Conservation (phyloP, 2,797 vertebrate species). For the Apodemus agrarius region DNA sequence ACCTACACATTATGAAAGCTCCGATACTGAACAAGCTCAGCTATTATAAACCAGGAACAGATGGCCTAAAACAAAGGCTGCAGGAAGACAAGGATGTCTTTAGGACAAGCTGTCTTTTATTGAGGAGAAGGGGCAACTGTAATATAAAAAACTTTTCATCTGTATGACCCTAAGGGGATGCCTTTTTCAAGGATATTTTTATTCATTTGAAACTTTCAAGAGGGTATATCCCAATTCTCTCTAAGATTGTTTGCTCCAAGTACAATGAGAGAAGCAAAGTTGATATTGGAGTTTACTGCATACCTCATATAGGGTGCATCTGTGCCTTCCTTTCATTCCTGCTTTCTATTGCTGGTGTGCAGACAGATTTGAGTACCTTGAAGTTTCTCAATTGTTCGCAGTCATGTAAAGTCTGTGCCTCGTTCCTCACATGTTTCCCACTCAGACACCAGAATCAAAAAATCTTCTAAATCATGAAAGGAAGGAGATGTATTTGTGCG, state of each 20-base stretch:
- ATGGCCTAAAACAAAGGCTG: constrained; percentile 74
- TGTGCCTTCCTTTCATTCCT: neutral
- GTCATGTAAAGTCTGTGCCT: neutral
- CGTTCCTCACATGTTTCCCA: neutral
- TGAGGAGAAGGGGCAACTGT: constrained; percentile 1
- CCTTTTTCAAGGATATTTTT: constrained; percentile 58
- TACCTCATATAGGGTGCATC: neutral
- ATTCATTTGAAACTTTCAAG: constrained; percentile 59
- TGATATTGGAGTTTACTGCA: neutral
- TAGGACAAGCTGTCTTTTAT: constrained; percentile 68
- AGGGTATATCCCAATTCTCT: neutral
- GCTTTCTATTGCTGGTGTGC: neutral
- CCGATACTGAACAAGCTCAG: constrained; percentile 68
- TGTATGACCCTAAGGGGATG: constrained; percentile 16
- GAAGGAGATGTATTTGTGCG: neutral
- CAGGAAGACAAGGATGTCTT: constrained; percentile 62
- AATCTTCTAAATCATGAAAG: neutral
- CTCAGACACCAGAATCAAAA: neutral
- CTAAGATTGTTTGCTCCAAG: neutral
- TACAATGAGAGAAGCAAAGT: constrained; percentile 12
- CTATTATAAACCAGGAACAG: constrained; percentile 71
- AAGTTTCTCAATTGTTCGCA: neutral
- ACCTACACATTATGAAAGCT: constrained; percentile 72
- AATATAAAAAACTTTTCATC: constrained; percentile 38
- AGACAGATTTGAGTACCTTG: neutral